Evolutionary conservation across 2,113 vertebrate species (phyloP).

Genomic region (Aplodontia rufa): DNA sequence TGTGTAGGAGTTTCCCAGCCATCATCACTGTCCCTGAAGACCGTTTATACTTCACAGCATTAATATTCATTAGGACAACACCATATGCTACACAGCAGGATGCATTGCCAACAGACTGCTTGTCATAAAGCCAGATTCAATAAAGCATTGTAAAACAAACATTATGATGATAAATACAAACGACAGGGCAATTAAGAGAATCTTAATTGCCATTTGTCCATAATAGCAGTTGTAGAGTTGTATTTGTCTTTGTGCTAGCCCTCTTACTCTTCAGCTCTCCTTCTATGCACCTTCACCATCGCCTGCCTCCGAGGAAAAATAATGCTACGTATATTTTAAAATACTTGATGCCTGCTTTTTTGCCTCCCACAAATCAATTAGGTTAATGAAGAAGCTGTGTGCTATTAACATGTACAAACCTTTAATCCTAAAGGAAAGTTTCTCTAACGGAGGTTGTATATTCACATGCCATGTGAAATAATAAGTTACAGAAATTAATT

Average conservation of each 20-base stretch:
- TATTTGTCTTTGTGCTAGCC: conserved; percentile 79
- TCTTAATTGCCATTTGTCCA: conserved; percentile 86
- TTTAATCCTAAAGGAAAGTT: conserved; percentile 35
- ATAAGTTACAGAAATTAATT: background rate
- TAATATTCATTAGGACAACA: conserved; percentile 89
- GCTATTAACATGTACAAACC: background rate
- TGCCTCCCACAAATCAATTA: conserved; percentile 70
- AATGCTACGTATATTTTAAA: conserved; percentile 55
- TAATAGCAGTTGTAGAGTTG: conserved; percentile 84
- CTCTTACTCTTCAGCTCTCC: conserved; percentile 70
- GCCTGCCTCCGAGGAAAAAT: conserved; percentile 28
- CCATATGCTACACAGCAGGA: conserved; percentile 89
- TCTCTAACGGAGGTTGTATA: background rate
- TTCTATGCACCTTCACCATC: conserved; percentile 37
- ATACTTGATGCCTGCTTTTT: conserved; percentile 16
- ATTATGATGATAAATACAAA: conserved; percentile 89
- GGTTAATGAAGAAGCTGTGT: conserved; percentile 62
- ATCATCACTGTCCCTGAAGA: conserved; percentile 82
- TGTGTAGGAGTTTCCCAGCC: conserved; percentile 85
- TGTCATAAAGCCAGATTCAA: conserved; percentile 90
- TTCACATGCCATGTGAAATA: background rate
- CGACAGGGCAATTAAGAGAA: conserved; percentile 89
- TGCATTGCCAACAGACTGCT: conserved; percentile 84
- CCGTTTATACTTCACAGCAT: conserved; percentile 83
- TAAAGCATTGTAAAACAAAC: conserved; percentile 90